Conservation (phyloP, 2,888 invertebrate genomes). For the Synanthedon vespiformis region DNA sequence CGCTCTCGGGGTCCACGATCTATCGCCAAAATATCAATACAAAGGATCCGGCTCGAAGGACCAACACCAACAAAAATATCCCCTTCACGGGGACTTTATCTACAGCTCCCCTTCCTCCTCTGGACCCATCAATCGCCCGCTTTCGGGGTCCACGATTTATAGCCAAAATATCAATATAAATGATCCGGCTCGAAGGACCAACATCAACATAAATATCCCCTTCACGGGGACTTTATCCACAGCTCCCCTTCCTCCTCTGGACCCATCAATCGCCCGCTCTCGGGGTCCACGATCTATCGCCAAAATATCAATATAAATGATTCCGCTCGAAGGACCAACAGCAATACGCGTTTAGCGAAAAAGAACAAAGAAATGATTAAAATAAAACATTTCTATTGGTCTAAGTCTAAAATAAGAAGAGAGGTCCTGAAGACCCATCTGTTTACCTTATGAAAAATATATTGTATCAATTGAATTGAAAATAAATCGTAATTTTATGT, state of each 20-base stretch:
- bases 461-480: too few relatives aligned
- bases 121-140: conserved; percentile 72
- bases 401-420: too few relatives aligned
- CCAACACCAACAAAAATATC: too few relatives aligned
- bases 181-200: too few relatives aligned
- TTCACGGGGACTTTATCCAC: conserved; percentile 87
- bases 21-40: conserved; percentile 9
- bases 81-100: conserved; percentile 88
- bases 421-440: too few relatives aligned
- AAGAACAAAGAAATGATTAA: too few relatives aligned
- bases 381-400: too few relatives aligned
- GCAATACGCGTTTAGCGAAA: conserved; percentile 11
- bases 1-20: conserved; percentile 73
- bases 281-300: conserved; percentile 66
- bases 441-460: too few relatives aligned
- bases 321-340: too few relatives aligned
- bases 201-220: conserved; percentile 42
- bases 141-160: conserved; percentile 72
- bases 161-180: not conserved
- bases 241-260: conserved; percentile 82
- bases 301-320: too few relatives aligned
- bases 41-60: too few relatives aligned
- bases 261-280: conserved; percentile 78
- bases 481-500: too few relatives aligned
- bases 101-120: conserved; percentile 84